Conservation (phyloP, 2,888 invertebrate genomes). For the Euproctis similis region DNA sequence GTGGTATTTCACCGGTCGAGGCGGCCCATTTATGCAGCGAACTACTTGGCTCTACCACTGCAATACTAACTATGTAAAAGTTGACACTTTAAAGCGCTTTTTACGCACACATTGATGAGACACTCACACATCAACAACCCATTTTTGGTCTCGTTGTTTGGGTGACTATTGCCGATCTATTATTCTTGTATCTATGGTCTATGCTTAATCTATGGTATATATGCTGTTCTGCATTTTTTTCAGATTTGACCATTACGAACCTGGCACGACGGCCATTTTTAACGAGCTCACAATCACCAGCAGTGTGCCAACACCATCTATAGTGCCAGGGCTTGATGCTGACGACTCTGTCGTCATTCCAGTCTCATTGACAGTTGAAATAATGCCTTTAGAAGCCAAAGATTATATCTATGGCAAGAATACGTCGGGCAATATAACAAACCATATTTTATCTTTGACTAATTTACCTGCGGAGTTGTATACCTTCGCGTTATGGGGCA, state of each 20-base stretch:
- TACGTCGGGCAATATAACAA: constrained; percentile 15
- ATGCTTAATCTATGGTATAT: no score
- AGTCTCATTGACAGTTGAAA: constrained; percentile 58
- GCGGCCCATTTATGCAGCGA: no score
- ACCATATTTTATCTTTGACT: constrained; percentile 31
- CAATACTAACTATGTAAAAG: no score
- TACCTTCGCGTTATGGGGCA: constrained; percentile 70
- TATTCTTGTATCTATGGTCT: no score
- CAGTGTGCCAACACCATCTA: constrained; percentile 45
- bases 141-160: no score
- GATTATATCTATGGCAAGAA: constrained; percentile 36
- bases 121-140: no score
- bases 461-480: constrained; percentile 47
- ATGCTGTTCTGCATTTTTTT: no score
- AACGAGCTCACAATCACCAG: constrained; percentile 60
- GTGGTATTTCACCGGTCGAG: no score
- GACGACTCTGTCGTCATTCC: constrained; percentile 61
- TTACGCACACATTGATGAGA: no score
- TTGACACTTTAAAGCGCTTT: no score
- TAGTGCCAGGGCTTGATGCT: constrained; percentile 29
- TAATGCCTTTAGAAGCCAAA: constrained; percentile 61
- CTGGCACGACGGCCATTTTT: constrained; percentile 55
- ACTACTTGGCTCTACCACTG: no score
- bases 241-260: constrained; percentile 61
- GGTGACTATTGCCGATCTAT: no score